Base-by-base conservation (phyloP, 2,888 invertebrate species). In the Himalopsyche japonica region DNA sequence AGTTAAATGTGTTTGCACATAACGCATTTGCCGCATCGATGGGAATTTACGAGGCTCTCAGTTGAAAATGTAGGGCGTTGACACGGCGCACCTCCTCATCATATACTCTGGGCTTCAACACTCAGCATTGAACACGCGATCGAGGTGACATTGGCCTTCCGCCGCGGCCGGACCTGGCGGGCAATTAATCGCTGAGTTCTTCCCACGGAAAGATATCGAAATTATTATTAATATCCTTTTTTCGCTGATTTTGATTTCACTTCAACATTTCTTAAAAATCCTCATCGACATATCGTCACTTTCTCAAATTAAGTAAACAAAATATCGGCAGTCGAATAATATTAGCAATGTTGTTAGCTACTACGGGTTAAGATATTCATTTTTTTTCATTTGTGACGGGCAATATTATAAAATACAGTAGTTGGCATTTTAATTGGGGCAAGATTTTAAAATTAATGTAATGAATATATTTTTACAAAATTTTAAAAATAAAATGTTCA, bases 71-170 rank as follows among this genome's bases (percentile, higher is more conserved):
- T 81, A 34, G 81, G 81, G 34, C 57, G 81, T 81, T 34, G 64
- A 64, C 81, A 20, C 57, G 57, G 34, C 78, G 32, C 78, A 78
- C 78, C 78, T 78, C 24, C 27, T 37, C 43, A 37, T 78, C 78
- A 78, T 37, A 37, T 34, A 47, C 78, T 37, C 20, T 34, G 20
- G 24, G 78, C 78, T 43, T 78, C 27, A 70, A 27, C 70, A 24
- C 57, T 57, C 20, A 57, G 57, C 57, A 57, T 57, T 57, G 57
- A 57, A 70, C 70, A 70, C 70, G 70, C 70, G 70, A 70, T 70
- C 78, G 64, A 57, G 81, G 32, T 32, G 81, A 81, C 81, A 81
- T 81, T 81, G 81, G 81, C 81, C 81, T 49, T 81, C 32, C 81
- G 48, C 80, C 70, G 7, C 27, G 27, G 15, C 70, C 70, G 70